These are phyloP conservation scores for Nymphalis io DNA, from an alignment of 1,140 invertebrate genomes.

Conservation along the genomic window DNA sequence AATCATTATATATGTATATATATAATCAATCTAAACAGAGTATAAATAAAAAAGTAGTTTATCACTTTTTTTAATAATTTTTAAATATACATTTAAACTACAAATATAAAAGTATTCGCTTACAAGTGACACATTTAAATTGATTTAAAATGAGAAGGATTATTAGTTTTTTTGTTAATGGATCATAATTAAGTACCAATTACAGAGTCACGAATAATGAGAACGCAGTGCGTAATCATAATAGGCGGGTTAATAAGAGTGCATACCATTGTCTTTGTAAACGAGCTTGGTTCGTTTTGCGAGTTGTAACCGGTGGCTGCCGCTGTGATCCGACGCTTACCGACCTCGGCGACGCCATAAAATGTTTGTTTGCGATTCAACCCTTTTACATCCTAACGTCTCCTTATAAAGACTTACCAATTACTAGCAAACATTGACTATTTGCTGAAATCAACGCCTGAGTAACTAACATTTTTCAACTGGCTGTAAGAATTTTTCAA, in stretches of 20 bases:
- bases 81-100: too few species aligned
- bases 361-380: slow-evolving; percentile 44
- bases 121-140: slow-evolving; percentile 2
- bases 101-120: neutral
- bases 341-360: slow-evolving; percentile 31
- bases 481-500: neutral
- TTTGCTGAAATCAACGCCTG: slow-evolving; percentile 19
- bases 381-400: slow-evolving; percentile 47
- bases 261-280: slow-evolving; percentile 46
- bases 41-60: too few species aligned
- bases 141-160: slow-evolving; percentile 1
- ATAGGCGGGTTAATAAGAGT: slow-evolving; percentile 55
- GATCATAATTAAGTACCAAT: slow-evolving; percentile 9
- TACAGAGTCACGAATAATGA: slow-evolving; percentile 15
- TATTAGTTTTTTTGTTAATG: slow-evolving; percentile 4
- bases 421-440: slow-evolving; percentile 37
- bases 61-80: too few species aligned
- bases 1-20: too few species aligned
- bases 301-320: slow-evolving; percentile 37
- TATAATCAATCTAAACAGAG: too few species aligned
- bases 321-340: slow-evolving; percentile 18
- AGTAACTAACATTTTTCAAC: neutral
- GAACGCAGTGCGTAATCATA: slow-evolving; percentile 33
- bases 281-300: slow-evolving; percentile 23
- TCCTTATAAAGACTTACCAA: slow-evolving; percentile 58